Evolutionary conservation across 2,113 vertebrate genomes (phyloP).

Genomic region (Emberiza fucata): DNA sequence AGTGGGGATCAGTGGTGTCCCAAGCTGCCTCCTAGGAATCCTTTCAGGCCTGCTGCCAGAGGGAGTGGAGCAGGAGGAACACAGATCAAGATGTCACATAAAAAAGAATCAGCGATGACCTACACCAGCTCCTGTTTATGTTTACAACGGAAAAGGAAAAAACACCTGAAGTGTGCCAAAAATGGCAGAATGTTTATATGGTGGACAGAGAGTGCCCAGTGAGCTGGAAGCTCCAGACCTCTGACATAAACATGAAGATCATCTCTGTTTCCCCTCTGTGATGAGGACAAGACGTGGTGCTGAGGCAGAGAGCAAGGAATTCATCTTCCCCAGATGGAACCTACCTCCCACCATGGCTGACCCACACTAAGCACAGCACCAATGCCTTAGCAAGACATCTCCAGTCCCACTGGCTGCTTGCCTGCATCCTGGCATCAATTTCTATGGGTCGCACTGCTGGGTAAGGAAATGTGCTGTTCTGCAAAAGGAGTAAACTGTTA

Average conservation of each 20-base stretch:
- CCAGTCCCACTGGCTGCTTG: accelerated
- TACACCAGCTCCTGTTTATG: background rate
- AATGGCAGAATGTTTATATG: background rate
- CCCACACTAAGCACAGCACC: background rate
- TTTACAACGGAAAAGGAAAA: background rate
- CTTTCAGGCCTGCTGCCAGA: background rate
- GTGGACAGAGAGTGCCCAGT: background rate
- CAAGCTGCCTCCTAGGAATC: background rate
- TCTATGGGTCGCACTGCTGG: accelerated
- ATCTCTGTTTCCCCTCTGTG: accelerated
- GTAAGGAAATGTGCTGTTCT: background rate
- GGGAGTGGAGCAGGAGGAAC: background rate
- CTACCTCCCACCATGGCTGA: accelerated
- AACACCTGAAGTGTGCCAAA: background rate
- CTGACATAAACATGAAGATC: background rate
- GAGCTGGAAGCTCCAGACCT: background rate
- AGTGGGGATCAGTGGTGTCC: background rate
- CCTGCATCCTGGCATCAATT: background rate
- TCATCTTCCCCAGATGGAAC: accelerated
- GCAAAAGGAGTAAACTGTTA: background rate
- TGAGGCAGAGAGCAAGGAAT: background rate
- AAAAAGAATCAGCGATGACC: background rate
- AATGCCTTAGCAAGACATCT: accelerated
- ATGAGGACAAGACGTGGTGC: background rate
- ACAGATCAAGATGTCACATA: background rate